These are phyloP conservation scores for Nicator chloris DNA, from an alignment of 2,113 vertebrate genomes.

Conservation along the genomic window DNA sequence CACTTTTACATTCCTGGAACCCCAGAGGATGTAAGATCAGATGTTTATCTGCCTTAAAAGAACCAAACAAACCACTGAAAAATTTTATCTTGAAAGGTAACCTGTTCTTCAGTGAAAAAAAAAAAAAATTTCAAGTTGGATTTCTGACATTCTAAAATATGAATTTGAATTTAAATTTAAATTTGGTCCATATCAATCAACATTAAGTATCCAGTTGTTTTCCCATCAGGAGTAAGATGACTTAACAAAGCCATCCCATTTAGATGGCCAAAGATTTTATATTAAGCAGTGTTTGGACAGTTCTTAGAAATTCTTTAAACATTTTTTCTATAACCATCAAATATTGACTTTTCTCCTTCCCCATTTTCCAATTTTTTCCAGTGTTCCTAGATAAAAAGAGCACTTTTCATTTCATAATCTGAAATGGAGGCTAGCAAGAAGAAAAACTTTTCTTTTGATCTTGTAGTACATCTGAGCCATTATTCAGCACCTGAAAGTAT, in stretches of 20 bases:
- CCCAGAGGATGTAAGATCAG: background rate
- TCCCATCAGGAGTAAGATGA: background rate
- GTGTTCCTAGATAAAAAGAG: background rate
- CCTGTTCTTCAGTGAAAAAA: background rate
- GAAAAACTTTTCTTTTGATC: background rate
- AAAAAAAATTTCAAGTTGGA: accelerated
- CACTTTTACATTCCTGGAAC: background rate
- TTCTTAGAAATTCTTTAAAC: background rate
- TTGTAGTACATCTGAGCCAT: background rate
- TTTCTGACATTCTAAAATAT: background rate
- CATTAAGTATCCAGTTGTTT: background rate
- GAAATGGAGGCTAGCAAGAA: background rate
- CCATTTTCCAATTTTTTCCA: background rate
- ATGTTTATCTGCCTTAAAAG: background rate
- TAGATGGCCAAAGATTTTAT: background rate
- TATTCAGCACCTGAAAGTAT: background rate
- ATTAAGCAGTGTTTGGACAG: background rate
- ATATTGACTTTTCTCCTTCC: background rate
- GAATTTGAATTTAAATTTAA: background rate
- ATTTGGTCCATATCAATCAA: background rate
- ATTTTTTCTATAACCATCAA: background rate
- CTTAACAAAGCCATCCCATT: background rate
- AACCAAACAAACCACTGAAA: background rate
- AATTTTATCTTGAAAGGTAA: background rate
- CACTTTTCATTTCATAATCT: background rate